phyloP scores from a whole-genome alignment of 2,113 vertebrate species.

The Noturus placidus region DNA sequence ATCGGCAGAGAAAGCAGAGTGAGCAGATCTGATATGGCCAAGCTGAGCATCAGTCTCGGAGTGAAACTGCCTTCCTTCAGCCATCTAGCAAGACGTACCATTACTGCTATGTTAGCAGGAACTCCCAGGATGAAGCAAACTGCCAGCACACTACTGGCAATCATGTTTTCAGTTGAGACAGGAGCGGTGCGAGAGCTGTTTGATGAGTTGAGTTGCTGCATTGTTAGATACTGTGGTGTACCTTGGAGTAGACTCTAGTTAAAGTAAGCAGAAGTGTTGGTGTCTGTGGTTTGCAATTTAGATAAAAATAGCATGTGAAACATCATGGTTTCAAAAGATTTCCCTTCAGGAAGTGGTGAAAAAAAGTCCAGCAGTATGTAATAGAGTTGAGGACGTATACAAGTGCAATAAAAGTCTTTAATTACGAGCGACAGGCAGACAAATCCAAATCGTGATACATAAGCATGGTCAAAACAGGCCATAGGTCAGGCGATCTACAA shows the following conservation, averaged over 20 bases:
- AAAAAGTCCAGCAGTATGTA: too few species aligned
- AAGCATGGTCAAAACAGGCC: too few species aligned
- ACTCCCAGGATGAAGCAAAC: slow-evolving; percentile 63
- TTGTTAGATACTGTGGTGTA: background rate
- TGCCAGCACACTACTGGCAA: slow-evolving; percentile 43
- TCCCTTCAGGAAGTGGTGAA: background rate
- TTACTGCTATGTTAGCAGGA: slow-evolving; percentile 59
- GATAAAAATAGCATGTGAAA: background rate
- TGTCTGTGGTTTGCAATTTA: background rate
- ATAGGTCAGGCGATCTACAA: too few species aligned
- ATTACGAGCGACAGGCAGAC: too few species aligned
- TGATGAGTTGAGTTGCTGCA: slow-evolving; percentile 25
- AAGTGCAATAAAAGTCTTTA: too few species aligned
- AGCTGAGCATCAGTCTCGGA: slow-evolving; percentile 55
- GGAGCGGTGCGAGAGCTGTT: background rate
- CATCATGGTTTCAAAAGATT: too few species aligned
- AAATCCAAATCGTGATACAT: too few species aligned
- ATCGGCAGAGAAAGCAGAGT: slow-evolving; percentile 69
- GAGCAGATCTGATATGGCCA: slow-evolving; percentile 71
- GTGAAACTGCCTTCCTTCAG: too few species aligned
- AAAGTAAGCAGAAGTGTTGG: background rate
- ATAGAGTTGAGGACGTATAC: too few species aligned
- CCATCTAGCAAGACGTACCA: too few species aligned
- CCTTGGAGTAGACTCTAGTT: background rate
- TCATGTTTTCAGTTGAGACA: background rate